A percentile compares a stretch with the other conserved stretches of the same genome.
phyloP scores from a whole-genome alignment of 1,140 invertebrate genomes.

The Asobara japonica region DNA sequence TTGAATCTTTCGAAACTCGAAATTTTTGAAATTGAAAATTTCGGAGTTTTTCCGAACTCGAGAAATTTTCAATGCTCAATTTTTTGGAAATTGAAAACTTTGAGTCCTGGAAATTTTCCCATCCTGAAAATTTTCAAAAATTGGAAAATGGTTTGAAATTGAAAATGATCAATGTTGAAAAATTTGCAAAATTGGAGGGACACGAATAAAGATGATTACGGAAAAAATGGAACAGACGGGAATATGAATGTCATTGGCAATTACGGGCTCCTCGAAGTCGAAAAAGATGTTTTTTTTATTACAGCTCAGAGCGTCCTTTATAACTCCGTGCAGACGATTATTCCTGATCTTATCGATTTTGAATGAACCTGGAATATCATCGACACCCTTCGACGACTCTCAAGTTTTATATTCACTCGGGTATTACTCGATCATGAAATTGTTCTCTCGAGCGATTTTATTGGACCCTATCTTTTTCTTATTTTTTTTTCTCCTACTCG shows the following conservation, averaged over 20 bases:
- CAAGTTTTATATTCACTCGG: neutral
- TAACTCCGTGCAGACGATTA: slow-evolving; percentile 21
- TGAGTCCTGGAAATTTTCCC: too few relatives aligned
- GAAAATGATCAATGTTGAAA: too few relatives aligned
- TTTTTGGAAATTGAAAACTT: too few relatives aligned
- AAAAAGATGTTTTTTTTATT: slow-evolving; percentile 26
- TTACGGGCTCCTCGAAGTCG: slow-evolving; percentile 18
- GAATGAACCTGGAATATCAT: slow-evolving; percentile 29
- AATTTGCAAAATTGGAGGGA: too few relatives aligned
- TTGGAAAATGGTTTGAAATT: too few relatives aligned
- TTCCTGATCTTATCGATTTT: slow-evolving; percentile 25
- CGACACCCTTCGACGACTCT: neutral
- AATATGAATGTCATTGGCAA: slow-evolving; percentile 18
- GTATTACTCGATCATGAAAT: neutral
- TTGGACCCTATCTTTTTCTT: neutral
- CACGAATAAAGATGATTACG: too few relatives aligned
- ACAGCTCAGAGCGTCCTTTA: slow-evolving; percentile 30
- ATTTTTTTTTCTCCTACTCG: neutral
- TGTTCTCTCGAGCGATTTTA: neutral
- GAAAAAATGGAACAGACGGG: slow-evolving; percentile 5
- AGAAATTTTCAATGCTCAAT: too few relatives aligned
- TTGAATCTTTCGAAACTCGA: too few relatives aligned
- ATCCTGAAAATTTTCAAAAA: too few relatives aligned
- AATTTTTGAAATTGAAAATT: too few relatives aligned
- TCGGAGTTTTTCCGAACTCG: too few relatives aligned